Evolutionary conservation across 2,888 invertebrate genomes (phyloP).

Genomic region (Philereme vetulata): DNA sequence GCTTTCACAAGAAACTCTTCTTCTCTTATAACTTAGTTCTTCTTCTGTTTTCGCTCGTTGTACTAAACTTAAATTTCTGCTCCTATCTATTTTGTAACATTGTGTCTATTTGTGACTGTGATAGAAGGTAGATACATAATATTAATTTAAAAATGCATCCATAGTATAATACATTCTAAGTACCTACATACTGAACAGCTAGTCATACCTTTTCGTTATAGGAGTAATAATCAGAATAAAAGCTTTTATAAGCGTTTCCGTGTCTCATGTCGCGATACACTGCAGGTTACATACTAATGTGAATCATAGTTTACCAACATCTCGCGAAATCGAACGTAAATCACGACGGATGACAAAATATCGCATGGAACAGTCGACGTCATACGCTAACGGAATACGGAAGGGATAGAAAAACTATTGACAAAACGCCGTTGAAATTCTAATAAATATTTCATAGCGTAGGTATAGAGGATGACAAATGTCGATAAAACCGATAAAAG

Average conservation of each 20-base stretch:
- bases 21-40: too few species aligned
- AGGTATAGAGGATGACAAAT: slow-evolving; percentile 26
- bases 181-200: too few species aligned
- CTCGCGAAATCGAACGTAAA: slow-evolving; percentile 59
- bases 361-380: slow-evolving; percentile 34
- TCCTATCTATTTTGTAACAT: too few species aligned
- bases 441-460: slow-evolving; percentile 37
- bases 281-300: slow-evolving; percentile 44
- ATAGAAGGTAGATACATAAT: too few species aligned
- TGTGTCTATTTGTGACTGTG: too few species aligned
- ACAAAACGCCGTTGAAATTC: slow-evolving; percentile 29
- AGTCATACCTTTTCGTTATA: background rate
- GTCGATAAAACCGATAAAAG: slow-evolving; percentile 9
- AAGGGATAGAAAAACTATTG: slow-evolving; percentile 35
- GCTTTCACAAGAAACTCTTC: too few species aligned
- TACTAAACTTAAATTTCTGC: too few species aligned
- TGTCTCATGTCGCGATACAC: slow-evolving; percentile 29
- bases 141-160: too few species aligned
- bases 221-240: background rate
- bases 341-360: slow-evolving; percentile 59
- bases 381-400: slow-evolving; percentile 30
- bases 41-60: too few species aligned
- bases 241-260: slow-evolving; percentile 11
- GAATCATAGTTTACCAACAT: slow-evolving; percentile 22
- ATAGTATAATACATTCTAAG: too few species aligned